phyloP scores from a whole-genome alignment of 2,888 invertebrate species.

The Dynastes hyllus region DNA sequence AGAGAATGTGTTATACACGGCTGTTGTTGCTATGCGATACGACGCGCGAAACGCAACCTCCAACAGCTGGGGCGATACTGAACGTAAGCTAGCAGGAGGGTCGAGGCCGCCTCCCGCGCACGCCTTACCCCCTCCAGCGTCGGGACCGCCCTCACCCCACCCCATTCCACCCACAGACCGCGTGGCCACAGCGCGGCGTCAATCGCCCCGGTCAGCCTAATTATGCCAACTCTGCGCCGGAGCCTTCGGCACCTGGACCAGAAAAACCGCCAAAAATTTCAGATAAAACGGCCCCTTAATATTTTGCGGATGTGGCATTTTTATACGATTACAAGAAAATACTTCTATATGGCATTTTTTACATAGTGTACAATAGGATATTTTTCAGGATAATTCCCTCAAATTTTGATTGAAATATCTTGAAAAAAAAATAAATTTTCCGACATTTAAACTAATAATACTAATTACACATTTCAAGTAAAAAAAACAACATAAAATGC shows the following conservation, averaged over 20 bases:
- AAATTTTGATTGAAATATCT: too few species aligned
- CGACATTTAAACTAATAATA: too few species aligned
- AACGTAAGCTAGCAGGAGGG: constrained; percentile 66
- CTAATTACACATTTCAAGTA: too few species aligned
- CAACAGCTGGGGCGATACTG: constrained; percentile 63
- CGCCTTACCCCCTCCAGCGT: constrained; percentile 67
- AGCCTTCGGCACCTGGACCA: constrained; percentile 67
- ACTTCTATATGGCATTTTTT: too few species aligned
- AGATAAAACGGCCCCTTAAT: neutral
- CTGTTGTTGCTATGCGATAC: constrained; percentile 2
- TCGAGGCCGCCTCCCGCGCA: constrained; percentile 69
- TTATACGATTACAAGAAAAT: neutral
- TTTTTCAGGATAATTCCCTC: too few species aligned
- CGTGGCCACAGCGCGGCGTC: constrained; percentile 68
- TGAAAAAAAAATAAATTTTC: too few species aligned
- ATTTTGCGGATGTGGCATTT: neutral
- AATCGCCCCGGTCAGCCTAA: constrained; percentile 67
- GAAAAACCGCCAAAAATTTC: constrained; percentile 35
- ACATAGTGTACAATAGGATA: too few species aligned
- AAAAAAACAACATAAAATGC: too few species aligned
- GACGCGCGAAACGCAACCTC: constrained; percentile 55
- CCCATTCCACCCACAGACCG: constrained; percentile 68
- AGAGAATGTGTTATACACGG: constrained; percentile 4
- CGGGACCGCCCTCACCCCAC: constrained; percentile 69
- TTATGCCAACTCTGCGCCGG: constrained; percentile 62